These are phyloP conservation scores for Erythrocebus patas DNA, from an alignment of 2,113 vertebrate genomes.

Conservation along the genomic window DNA sequence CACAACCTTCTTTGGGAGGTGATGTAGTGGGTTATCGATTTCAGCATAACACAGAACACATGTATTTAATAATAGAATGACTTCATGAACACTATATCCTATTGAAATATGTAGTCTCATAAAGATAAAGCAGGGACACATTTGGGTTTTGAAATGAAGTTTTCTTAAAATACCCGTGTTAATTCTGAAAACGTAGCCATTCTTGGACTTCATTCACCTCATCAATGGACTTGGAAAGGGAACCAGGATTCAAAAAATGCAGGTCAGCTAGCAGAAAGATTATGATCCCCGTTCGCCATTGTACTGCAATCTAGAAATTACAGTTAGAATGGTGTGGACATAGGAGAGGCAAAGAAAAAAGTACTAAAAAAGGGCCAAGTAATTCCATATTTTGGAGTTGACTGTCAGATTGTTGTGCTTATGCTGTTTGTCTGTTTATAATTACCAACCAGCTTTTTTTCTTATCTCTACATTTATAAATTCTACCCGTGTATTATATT, in stretches of 20 bases:
- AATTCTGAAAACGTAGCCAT: not conserved
- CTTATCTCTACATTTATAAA: not conserved
- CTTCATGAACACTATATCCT: not conserved
- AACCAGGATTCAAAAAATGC: not conserved
- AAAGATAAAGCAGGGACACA: not conserved
- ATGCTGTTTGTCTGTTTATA: not conserved
- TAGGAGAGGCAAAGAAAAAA: not conserved
- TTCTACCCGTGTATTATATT: not conserved
- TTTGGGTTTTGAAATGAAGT: not conserved
- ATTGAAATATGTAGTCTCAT: not conserved
- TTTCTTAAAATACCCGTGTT: not conserved
- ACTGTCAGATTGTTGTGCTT: not conserved
- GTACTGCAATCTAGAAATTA: not conserved
- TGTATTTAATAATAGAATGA: not conserved
- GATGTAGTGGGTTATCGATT: not conserved
- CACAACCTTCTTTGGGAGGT: not conserved
- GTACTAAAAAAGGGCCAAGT: not conserved
- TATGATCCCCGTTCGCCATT: not conserved
- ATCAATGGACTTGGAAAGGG: not conserved
- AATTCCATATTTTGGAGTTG: not conserved
- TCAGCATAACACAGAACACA: not conserved
- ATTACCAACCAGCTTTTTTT: not conserved
- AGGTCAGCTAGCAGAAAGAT: not conserved
- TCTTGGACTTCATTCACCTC: not conserved
- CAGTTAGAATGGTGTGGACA: not conserved